Evolutionary conservation across 2,113 vertebrate genomes (phyloP), one percentile per base, ranked within the genome.

Genomic region (Archocentrus centrarchus): DNA sequence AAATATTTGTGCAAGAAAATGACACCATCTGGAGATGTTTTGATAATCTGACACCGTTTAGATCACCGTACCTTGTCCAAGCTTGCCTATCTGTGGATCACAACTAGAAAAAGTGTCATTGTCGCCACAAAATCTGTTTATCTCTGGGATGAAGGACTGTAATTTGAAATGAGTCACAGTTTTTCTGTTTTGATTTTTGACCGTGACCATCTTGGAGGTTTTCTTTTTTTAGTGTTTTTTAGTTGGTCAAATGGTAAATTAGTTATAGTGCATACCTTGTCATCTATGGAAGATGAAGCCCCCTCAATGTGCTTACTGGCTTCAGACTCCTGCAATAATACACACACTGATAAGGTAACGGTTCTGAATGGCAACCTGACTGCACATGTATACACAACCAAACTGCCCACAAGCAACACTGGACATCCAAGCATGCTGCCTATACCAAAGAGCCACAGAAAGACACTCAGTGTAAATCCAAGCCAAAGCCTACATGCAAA

Each of bases 301-400:
- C 90, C 93, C 75, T 95, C 94, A 57, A 73, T 10, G 1, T 83
- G 89, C 32, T 94, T 88, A 0, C 92, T 95, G 63, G 35, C 37
- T 44, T 94, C 85, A 0, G 90, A 95, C 5, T 85, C 93, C 96
- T 97, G 90, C 0, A 91, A 88, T 4, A 30, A 75, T 37, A 80
- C 81, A 93, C 11, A 76, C 5, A 87, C 1, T 35, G 0, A 81
- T 55, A 37, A 61, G 8, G 20, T 27, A 20, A 22, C 6, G 17
- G 13, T 1, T 79, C 58, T 59, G 37, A 61, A 61, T 27, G 6
- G 18, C 75, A 53, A 14, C 60, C 15, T 22, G 37, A 11, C 32
- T 27, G 37, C 30, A 81, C 18, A 61, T 1, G 20, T 53, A 20
- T 18, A 60, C 17, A 32, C 32, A 60, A 50, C 4, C 59, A 50